phyloP scores from a whole-genome alignment of 2,113 vertebrate species.

The Pontoporia blainvillei region DNA sequence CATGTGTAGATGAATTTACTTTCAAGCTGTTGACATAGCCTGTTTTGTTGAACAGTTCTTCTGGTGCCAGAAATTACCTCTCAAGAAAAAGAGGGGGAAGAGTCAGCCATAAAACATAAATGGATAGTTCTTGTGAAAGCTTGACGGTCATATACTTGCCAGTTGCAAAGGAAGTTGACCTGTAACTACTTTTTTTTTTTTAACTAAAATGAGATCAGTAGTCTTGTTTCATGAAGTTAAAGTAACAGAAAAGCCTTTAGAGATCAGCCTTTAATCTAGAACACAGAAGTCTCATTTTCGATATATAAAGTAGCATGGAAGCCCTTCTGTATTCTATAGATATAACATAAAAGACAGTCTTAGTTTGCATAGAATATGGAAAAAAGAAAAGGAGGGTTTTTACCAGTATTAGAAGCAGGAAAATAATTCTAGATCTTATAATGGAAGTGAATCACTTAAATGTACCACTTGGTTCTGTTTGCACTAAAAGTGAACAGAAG shows the following conservation, averaged over 20 bases:
- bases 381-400: background rate
- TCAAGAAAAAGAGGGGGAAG: background rate
- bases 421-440: background rate
- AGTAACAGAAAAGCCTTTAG: background rate
- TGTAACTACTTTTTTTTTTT: background rate
- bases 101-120: background rate
- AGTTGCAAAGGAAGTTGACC: background rate
- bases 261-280: background rate
- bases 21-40: background rate
- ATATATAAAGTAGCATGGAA: background rate
- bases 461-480: background rate
- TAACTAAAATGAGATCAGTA: background rate
- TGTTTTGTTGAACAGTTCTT: constrained; percentile 6
- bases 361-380: background rate
- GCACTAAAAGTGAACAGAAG: background rate
- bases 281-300: background rate
- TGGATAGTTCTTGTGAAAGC: background rate
- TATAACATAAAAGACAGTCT: background rate
- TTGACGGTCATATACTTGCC: background rate
- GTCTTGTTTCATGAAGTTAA: background rate
- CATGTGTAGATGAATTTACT: background rate
- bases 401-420: background rate
- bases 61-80: background rate
- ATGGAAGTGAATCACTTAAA: background rate
- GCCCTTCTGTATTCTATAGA: background rate